A percentile compares a stretch with the other conserved stretches of the same genome.
Evolutionary conservation across 2,113 vertebrate species (phyloP).

Genomic region (Narcine bancroftii): DNA sequence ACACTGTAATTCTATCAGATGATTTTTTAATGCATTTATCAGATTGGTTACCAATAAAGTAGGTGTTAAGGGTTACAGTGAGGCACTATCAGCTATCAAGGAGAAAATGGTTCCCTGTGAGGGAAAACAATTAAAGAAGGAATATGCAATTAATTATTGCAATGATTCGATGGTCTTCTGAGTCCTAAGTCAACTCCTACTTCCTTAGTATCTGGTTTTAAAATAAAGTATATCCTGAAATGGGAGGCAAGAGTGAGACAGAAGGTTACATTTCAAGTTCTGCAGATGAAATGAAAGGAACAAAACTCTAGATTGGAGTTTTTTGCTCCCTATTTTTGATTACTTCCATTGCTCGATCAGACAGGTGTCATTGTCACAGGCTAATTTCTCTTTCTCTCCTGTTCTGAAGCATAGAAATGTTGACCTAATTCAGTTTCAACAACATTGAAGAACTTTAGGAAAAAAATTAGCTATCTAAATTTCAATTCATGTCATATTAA

Average conservation of each 20-base stretch:
- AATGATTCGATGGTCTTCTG: neutral
- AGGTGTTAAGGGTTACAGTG: neutral
- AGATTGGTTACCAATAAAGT: neutral
- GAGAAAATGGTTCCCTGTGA: neutral
- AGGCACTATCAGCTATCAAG: neutral
- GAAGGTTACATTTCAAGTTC: neutral
- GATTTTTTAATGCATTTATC: neutral
- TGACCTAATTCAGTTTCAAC: neutral
- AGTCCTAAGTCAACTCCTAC: neutral
- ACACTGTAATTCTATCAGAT: neutral
- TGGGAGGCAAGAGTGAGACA: neutral
- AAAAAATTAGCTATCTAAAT: neutral
- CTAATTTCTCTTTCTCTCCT: too few species aligned
- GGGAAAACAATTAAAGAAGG: neutral
- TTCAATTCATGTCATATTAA: neutral
- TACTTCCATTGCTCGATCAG: neutral
- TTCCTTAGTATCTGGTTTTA: neutral
- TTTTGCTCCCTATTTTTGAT: too few species aligned
- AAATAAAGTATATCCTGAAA: neutral
- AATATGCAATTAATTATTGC: neutral
- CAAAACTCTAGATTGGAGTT: neutral
- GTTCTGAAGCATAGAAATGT: neutral
- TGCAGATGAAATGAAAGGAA: neutral
- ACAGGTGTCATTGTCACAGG: too few species aligned
- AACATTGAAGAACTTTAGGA: neutral